Base-by-base conservation (phyloP, 2,888 invertebrate species). In the Norana najaformis region DNA sequence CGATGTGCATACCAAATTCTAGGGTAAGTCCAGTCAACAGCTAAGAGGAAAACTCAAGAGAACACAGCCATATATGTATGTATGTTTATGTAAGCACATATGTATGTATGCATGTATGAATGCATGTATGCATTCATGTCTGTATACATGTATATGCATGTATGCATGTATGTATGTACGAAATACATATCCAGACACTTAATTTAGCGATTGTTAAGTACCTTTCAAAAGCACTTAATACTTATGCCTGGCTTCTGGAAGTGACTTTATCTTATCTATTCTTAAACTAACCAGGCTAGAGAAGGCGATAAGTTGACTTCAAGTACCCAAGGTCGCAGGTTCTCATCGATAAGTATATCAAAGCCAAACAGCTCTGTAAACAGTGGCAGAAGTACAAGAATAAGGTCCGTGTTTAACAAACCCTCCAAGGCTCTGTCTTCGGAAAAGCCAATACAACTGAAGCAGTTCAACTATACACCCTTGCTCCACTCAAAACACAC, bases 231-330 rank as follows among this genome's bases (percentile, higher is more conserved):
- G 69, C 69, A n/a, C 69, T 30, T n/a, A n/a, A 69, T 8, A 8
- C 69, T n/a, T 8, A n/a, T n/a, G 30, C 30, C 69, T 53, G 53
- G 30, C 11, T 69, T 69, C 3, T n/a, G 69, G 30, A n/a, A 69
- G 69, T n/a, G n/a, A 69, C 69, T 69, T n/a, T 16, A 16, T 6
- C 0, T 23, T 18, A 36, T 85, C 85, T 85, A 8, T 36, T 36
- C 35, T 30, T 30, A 30, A 20, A 93, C 93, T 91, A 91, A 95
- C 94, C 94, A 95, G 69, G 94, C 94, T 82, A 94, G 92, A 39
- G 94, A 95, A 0, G 99, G 98, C 6, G 98, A 98, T 36, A 99
- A 95, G 94, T 99, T 99, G 38, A 98, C 98, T 95, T 99, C 99
- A 91, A 99, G 95, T 83, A 99, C 95, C 99, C 99, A 99, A 0